Percentiles rank a stretch among this genome's conserved stretches.
phyloP scores from a whole-genome alignment of 1,140 invertebrate species.

The Drosophila triauraria region DNA sequence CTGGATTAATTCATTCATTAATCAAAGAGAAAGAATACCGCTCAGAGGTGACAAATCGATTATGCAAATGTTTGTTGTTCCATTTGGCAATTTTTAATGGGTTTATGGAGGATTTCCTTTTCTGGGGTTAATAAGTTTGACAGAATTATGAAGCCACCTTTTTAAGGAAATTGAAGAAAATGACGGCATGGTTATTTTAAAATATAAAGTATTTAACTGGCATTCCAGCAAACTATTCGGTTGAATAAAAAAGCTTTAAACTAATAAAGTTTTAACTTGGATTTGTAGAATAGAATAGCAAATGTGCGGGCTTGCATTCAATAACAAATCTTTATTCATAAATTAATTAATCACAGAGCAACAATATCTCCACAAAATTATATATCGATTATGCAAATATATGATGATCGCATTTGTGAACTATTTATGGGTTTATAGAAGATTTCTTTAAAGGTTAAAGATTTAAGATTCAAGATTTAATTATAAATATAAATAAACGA shows the following conservation, averaged over 20 bases:
- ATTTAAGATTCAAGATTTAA: not conserved
- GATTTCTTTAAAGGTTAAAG: slow-evolving; percentile 17
- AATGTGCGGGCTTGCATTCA: not conserved
- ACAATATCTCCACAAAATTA: slow-evolving; percentile 7
- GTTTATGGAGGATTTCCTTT: slow-evolving; percentile 11
- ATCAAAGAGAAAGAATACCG: slow-evolving; percentile 28
- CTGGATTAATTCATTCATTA: slow-evolving; percentile 44
- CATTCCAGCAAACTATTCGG: not conserved
- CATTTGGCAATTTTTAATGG: slow-evolving; percentile 2
- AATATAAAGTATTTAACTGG: not conserved
- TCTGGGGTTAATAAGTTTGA: slow-evolving; percentile 12
- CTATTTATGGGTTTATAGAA: slow-evolving; percentile 4
- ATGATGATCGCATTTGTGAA: not conserved
- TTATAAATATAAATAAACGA: not conserved
- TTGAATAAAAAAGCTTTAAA: not conserved
- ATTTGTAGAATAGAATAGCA: not conserved
- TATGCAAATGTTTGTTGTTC: slow-evolving; percentile 52
- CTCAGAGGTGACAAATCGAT: slow-evolving; percentile 47
- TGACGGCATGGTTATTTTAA: not conserved
- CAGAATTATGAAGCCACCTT: slow-evolving; percentile 12
- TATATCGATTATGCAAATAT: slow-evolving; percentile 59
- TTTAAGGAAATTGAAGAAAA: not conserved
- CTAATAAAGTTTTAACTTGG: not conserved
- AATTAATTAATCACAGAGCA: slow-evolving; percentile 24
- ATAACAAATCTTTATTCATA: slow-evolving; percentile 21